Conservation (phyloP, 2,113 vertebrate genomes). For the Heliornis fulica region DNA sequence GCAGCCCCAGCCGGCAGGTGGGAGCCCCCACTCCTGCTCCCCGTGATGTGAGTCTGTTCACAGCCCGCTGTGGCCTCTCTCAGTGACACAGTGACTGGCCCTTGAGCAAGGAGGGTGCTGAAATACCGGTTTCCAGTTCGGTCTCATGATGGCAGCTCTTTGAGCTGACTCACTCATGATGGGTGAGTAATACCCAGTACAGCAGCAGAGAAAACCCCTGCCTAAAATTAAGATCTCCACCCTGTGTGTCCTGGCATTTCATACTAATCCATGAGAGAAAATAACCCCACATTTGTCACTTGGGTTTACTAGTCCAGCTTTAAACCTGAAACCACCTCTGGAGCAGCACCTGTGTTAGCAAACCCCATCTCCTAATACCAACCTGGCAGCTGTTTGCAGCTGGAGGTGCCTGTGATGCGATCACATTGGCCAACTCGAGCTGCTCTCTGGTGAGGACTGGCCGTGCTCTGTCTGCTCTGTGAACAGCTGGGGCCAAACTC, state of each 20-base stretch:
- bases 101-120: not conserved
- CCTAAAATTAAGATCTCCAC: not conserved
- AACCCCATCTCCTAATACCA: not conserved
- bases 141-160: not conserved
- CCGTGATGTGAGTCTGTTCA: accelerated
- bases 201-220: not conserved
- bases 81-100: accelerated
- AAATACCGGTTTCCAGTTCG: not conserved
- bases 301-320: not conserved
- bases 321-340: not conserved
- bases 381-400: not conserved
- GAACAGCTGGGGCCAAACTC: not conserved
- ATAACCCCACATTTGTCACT: not conserved
- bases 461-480: accelerated
- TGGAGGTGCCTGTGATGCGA: not conserved
- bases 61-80: not conserved
- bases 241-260: not conserved
- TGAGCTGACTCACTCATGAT: not conserved
- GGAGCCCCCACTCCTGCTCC: not conserved
- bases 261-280: not conserved
- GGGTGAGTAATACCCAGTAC: not conserved
- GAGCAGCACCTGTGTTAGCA: not conserved
- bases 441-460: not conserved
- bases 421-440: accelerated
- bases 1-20: not conserved